phyloP scores from a whole-genome alignment of 2,888 invertebrate genomes.

The Antitype chi region DNA sequence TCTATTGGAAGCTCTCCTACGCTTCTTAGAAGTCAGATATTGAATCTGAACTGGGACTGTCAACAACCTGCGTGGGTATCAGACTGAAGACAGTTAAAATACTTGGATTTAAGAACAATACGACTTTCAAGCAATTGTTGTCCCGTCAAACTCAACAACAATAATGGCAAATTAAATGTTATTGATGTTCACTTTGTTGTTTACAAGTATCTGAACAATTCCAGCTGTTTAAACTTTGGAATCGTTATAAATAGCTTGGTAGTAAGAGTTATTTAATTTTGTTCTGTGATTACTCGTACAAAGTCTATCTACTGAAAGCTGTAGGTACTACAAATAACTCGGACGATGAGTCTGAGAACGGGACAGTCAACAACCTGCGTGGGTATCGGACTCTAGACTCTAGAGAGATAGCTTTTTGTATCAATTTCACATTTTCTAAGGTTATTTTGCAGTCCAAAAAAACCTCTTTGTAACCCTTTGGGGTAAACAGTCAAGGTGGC shows the following conservation, averaged over 20 bases:
- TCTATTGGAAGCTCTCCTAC: neutral
- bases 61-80: neutral
- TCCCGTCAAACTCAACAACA: neutral
- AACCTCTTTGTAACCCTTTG: neutral
- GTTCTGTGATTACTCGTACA: neutral
- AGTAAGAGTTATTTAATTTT: neutral
- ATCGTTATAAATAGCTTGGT: neutral
- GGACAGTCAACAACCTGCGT: neutral
- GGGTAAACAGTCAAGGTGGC: too few relatives aligned
- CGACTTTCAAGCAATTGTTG: neutral
- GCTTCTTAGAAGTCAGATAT: neutral
- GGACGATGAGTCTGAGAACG: neutral
- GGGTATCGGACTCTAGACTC: neutral
- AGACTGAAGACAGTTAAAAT: neutral
- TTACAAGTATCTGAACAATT: neutral
- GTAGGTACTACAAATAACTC: neutral
- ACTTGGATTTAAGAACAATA: slow-evolving; percentile 11
- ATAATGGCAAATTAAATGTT: neutral
- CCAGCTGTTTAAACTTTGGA: neutral
- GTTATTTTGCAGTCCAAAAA: neutral
- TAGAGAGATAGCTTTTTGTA: too few relatives aligned
- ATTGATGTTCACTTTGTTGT: neutral
- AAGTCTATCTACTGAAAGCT: slow-evolving; percentile 11
- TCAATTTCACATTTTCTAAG: neutral
- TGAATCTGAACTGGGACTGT: neutral